Conservation (phyloP, 1,140 invertebrate genomes). For the Laodelphax striatellus region DNA sequence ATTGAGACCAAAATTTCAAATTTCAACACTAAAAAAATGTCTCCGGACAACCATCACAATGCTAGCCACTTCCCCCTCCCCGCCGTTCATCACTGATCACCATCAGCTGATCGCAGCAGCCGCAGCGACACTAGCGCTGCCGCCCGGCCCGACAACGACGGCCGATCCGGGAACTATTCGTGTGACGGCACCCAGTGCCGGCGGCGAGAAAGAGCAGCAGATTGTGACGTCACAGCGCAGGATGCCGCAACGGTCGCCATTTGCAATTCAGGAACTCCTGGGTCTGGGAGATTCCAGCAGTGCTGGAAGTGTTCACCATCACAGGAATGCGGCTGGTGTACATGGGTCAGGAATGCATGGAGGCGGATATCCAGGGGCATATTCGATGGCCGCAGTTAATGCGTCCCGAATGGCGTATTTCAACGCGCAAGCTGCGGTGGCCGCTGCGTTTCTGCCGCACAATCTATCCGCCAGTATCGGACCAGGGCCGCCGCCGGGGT, state of each 20-base stretch:
- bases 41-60: too few species aligned
- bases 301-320: slow-evolving; percentile 18
- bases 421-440: slow-evolving; percentile 77
- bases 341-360: slow-evolving; percentile 22
- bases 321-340: slow-evolving; percentile 31
- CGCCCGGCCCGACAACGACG: too few species aligned
- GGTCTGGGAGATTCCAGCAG: slow-evolving; percentile 39
- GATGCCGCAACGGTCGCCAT: slow-evolving; percentile 75
- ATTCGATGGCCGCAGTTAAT: slow-evolving; percentile 43
- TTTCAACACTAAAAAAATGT: too few species aligned
- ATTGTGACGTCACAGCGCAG: not conserved
- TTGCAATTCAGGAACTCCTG: slow-evolving; percentile 83
- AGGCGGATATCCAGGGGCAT: slow-evolving; percentile 30
- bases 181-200: slow-evolving; percentile 5
- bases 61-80: too few species aligned
- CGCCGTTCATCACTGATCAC: too few species aligned
- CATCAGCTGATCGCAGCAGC: too few species aligned
- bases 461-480: slow-evolving; percentile 26
- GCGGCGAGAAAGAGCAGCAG: not conserved
- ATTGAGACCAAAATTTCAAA: too few species aligned
- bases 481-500: slow-evolving; percentile 5
- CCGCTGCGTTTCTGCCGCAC: slow-evolving; percentile 69
- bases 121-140: too few species aligned
- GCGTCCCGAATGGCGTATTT: slow-evolving; percentile 71
- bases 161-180: slow-evolving; percentile 4